Evolutionary conservation across 2,113 vertebrate species (phyloP).

Genomic region (Nyctibius bracteatus): DNA sequence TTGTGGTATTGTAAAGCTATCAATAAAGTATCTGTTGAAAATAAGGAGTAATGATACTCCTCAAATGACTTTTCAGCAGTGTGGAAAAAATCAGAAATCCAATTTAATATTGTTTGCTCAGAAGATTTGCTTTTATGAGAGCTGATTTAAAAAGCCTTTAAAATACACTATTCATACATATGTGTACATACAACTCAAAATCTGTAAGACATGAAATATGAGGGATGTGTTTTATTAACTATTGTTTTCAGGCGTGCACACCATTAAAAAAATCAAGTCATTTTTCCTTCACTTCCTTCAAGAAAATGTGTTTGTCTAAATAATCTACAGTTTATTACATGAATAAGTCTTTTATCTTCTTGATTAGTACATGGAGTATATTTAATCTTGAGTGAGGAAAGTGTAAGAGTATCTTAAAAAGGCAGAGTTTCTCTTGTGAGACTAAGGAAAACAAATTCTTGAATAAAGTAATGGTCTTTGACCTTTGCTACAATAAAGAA

Average conservation of each 20-base stretch:
- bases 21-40: not conserved
- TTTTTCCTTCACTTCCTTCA: not conserved
- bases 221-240: not conserved
- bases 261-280: not conserved
- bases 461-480: not conserved
- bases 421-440: not conserved
- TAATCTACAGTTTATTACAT: not conserved
- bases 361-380: not conserved
- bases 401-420: not conserved
- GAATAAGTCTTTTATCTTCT: not conserved
- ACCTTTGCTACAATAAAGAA: not conserved
- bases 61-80: not conserved
- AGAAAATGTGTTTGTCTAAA: not conserved
- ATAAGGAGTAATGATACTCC: not conserved
- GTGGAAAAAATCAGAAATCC: not conserved
- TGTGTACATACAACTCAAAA: not conserved
- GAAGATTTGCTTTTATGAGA: not conserved
- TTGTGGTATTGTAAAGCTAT: not conserved
- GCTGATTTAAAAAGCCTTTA: not conserved
- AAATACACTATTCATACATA: not conserved
- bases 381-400: not conserved
- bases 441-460: not conserved
- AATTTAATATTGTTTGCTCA: not conserved
- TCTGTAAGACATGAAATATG: not conserved
- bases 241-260: not conserved